These are phyloP conservation scores for Erpobdella octoculata DNA, from an alignment of 2,888 invertebrate genomes.

Conservation along the genomic window DNA sequence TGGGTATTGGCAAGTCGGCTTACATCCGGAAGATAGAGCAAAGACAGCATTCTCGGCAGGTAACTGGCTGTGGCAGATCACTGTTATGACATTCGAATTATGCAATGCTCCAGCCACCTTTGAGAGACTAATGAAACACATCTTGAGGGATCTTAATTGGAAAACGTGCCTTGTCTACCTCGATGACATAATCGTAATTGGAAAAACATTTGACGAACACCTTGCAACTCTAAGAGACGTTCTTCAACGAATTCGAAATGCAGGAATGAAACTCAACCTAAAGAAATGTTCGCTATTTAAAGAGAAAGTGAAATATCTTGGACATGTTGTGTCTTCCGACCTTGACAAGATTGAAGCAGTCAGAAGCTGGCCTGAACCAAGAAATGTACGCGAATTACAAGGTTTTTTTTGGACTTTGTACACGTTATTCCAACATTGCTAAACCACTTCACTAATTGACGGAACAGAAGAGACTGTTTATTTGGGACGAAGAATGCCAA, in stretches of 20 bases:
- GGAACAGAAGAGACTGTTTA: constrained; percentile 23
- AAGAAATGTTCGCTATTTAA: constrained; percentile 28
- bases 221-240: constrained; percentile 8
- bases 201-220: constrained; percentile 7
- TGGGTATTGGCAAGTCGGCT: constrained; percentile 40
- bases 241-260: background rate
- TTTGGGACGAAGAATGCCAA: constrained; percentile 24
- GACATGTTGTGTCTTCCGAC: constrained; percentile 24
- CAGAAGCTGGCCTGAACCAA: constrained; percentile 22
- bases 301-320: constrained; percentile 25
- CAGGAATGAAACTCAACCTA: constrained; percentile 5
- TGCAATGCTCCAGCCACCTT: constrained; percentile 25
- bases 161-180: constrained; percentile 21
- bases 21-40: constrained; percentile 1
- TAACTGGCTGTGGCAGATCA: constrained; percentile 24
- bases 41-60: constrained; percentile 31
- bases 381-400: constrained; percentile 12
- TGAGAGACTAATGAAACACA: constrained; percentile 16
- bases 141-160: too few relatives aligned
- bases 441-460: constrained; percentile 24
- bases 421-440: too few relatives aligned
- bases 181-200: constrained; percentile 31
- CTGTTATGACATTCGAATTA: too few relatives aligned
- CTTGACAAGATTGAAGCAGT: constrained; percentile 22
- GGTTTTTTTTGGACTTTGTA: constrained; percentile 20